phyloP scores from a whole-genome alignment of 2,797 vertebrate species.

The Bradypodion pumilum region DNA sequence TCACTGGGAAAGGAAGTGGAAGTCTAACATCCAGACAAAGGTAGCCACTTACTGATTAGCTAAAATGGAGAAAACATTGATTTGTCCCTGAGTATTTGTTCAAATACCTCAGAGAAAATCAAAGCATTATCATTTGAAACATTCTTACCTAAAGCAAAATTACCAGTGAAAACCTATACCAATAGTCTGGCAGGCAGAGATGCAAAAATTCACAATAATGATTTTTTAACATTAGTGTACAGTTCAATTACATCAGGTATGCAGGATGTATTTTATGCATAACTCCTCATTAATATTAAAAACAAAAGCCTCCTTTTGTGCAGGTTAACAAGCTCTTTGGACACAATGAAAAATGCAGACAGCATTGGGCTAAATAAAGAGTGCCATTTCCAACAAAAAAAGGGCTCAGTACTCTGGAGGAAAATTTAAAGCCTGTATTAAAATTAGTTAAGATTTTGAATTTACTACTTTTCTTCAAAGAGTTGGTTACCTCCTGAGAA shows the following conservation, averaged over 20 bases:
- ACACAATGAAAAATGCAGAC: slow-evolving; percentile 33
- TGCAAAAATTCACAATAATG: not conserved
- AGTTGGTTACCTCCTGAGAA: slow-evolving; percentile 61
- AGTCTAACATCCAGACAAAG: not conserved
- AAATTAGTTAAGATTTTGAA: slow-evolving; percentile 51
- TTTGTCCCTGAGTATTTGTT: slow-evolving; percentile 36
- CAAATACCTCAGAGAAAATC: slow-evolving; percentile 43
- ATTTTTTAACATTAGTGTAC: not conserved
- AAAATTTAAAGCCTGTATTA: slow-evolving; percentile 54
- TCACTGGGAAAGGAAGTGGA: not conserved
- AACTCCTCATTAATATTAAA: slow-evolving; percentile 17
- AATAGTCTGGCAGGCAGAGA: fast-evolving
- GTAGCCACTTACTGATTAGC: not conserved
- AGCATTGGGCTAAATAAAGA: slow-evolving; percentile 26
- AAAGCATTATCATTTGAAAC: slow-evolving; percentile 15
- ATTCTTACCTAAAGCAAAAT: not conserved
- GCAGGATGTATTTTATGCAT: slow-evolving; percentile 35
- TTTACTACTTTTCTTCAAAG: slow-evolving; percentile 63
- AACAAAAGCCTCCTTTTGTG: not conserved
- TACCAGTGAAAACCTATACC: not conserved
- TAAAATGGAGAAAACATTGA: not conserved
- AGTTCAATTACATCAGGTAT: not conserved
- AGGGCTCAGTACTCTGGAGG: slow-evolving; percentile 50
- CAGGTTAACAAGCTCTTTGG: not conserved
- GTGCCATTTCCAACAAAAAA: slow-evolving; percentile 40